These are phyloP conservation scores for Platerodrilus igneus DNA, from an alignment of 2,888 invertebrate genomes.

Conservation along the genomic window DNA sequence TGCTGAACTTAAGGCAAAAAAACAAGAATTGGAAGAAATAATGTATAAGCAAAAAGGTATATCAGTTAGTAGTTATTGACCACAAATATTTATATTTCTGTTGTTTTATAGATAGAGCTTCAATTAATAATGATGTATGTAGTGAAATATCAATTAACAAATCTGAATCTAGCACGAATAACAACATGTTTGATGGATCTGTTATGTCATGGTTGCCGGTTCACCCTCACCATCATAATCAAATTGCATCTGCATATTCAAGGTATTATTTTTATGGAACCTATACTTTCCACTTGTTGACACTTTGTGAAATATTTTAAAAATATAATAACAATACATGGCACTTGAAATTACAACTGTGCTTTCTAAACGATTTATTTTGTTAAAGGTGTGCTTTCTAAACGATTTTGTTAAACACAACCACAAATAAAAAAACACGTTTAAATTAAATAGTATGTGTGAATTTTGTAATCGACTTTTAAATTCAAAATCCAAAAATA, in stretches of 20 bases:
- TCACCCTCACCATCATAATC: constrained; percentile 25
- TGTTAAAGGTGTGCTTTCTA: too few species aligned
- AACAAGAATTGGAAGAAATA: constrained; percentile 60
- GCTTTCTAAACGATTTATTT: too few species aligned
- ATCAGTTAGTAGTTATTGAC: constrained; percentile 1
- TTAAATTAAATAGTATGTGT: too few species aligned
- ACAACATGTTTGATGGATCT: constrained; percentile 34
- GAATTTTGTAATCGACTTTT: too few species aligned
- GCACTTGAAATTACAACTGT: too few species aligned
- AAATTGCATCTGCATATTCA: constrained; percentile 31
- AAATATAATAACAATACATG: too few species aligned
- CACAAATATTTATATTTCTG: constrained; percentile 6
- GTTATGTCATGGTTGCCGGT: constrained; percentile 36
- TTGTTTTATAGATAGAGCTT: constrained; percentile 16
- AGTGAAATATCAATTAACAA: constrained; percentile 39
- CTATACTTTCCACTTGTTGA: too few species aligned
- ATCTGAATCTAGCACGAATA: constrained; percentile 39
- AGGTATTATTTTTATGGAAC: too few species aligned
- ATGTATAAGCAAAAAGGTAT: constrained; percentile 58
- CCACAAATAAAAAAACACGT: too few species aligned
- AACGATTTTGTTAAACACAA: too few species aligned
- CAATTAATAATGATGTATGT: constrained; percentile 39
- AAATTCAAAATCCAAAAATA: too few species aligned
- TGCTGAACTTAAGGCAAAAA: constrained; percentile 59
- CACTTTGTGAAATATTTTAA: too few species aligned